Percentiles rank a stretch among this genome's conserved stretches.
Conservation (phyloP, 2,888 invertebrate species). For the Ectobius pallidus region DNA sequence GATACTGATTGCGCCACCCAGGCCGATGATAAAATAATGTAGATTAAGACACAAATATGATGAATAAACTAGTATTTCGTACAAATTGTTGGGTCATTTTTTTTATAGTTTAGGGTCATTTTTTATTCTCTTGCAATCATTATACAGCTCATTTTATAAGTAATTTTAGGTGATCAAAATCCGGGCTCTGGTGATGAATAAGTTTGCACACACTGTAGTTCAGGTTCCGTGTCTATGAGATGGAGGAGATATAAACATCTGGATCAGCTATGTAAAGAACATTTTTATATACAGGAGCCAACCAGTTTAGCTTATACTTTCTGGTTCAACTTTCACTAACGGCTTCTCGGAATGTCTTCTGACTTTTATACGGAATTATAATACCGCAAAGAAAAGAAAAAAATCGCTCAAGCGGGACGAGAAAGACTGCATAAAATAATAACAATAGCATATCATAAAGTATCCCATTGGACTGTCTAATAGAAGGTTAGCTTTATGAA, state of each 20-base stretch:
- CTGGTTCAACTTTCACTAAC: constrained; percentile 1
- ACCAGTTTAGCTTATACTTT: neutral
- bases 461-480: neutral
- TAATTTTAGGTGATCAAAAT: too few relatives aligned
- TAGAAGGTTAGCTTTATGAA: too few relatives aligned
- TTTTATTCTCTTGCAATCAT: neutral
- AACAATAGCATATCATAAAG: neutral
- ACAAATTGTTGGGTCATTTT: neutral
- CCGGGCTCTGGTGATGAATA: too few relatives aligned
- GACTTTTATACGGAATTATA: neutral
- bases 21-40: too few relatives aligned
- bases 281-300: neutral
- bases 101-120: neutral
- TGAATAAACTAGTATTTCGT: too few relatives aligned
- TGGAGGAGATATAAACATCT: neutral
- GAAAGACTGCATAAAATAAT: neutral
- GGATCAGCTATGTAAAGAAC: neutral
- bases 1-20: too few relatives aligned
- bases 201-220: neutral
- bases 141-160: too few relatives aligned
- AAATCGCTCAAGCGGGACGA: too few relatives aligned
- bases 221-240: neutral
- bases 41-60: too few relatives aligned
- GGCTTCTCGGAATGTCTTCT: neutral
- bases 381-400: neutral